Percentiles rank a stretch among this genome's conserved stretches.
Evolutionary conservation across 2,888 invertebrate species (phyloP).

Genomic region (Drosophila austrosaltans): DNA sequence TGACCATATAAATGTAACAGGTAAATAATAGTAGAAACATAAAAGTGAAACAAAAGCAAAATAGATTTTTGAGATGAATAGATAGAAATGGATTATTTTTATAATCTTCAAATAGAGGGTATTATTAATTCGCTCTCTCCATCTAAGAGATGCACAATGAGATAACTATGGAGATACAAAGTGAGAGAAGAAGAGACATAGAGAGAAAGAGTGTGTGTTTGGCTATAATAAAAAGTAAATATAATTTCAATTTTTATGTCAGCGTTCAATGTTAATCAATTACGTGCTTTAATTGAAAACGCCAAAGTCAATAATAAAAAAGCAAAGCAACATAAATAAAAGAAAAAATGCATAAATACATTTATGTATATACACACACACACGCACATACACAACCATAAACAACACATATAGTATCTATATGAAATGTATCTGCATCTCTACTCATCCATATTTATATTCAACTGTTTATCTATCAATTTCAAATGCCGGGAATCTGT

Average conservation of each 20-base stretch:
- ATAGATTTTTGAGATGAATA: too few relatives aligned
- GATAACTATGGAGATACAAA: neutral
- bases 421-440: conserved; percentile 15
- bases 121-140: neutral
- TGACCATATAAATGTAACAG: neutral
- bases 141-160: neutral
- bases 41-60: too few relatives aligned
- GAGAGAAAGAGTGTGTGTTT: neutral
- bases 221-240: conserved; percentile 68
- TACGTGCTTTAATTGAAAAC: conserved; percentile 73
- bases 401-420: conserved; percentile 16
- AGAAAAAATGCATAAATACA: conserved; percentile 27
- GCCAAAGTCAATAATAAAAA: conserved; percentile 66
- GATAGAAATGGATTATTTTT: too few relatives aligned
- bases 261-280: conserved; percentile 68
- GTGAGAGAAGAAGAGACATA: neutral
- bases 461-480: conserved; percentile 43
- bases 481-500: conserved; percentile 33
- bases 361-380: conserved; percentile 15
- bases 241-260: conserved; percentile 62
- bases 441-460: conserved; percentile 18
- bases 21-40: too few relatives aligned
- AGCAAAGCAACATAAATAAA: conserved; percentile 28
- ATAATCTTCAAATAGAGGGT: neutral
- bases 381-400: neutral